Evolutionary conservation across 2,888 invertebrate species (phyloP), one percentile per base, ranked within the genome.

Genomic region (Trichogramma dendrolimi): DNA sequence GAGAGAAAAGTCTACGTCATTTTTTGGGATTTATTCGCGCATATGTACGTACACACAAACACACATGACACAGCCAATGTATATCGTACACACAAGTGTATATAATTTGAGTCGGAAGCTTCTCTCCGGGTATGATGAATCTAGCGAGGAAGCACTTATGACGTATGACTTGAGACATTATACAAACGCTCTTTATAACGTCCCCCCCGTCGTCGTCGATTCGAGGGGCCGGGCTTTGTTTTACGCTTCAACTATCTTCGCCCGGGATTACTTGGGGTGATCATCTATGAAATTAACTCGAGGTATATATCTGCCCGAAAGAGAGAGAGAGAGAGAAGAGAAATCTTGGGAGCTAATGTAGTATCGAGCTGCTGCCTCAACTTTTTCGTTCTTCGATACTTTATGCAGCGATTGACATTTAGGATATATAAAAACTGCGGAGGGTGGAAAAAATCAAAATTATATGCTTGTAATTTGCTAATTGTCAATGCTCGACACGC

Each of bases 281-380:
- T 79, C 79, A 78, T 75, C 78, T 79, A 78, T 79, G 78, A 78
- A 78, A 79, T 79, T 78, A 78, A 77, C 77, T 78, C 72, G 69
- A 69, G 69, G 67, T 72, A 68, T 27, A 27, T 27, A 27, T 27
- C 27, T 27, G 27, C 27, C 3, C 27, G 27, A 27, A 27, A 27
- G 27, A 27, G 27, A 27, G 27, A 27, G 27, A 14, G 14, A 14
- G 14, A 14, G 14, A 27, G 27, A 27, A 3, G 1, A 27, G 27
- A 27, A 2, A 27, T 27, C 27, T 27, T 27, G 27, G 27, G 27
- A 27, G 27, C 27, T 27, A 27, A 27, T 27, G 27, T 27, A 27
- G 27, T 27, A 27, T 27, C 27, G 27, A 27, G 27, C 27, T 27
- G 27, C 27, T 27, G 27, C 27, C 27, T 27, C 27, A 1, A 27